These are phyloP conservation scores for Lagenorhynchus albirostris DNA, from an alignment of 2,113 vertebrate species.

Conservation along the genomic window DNA sequence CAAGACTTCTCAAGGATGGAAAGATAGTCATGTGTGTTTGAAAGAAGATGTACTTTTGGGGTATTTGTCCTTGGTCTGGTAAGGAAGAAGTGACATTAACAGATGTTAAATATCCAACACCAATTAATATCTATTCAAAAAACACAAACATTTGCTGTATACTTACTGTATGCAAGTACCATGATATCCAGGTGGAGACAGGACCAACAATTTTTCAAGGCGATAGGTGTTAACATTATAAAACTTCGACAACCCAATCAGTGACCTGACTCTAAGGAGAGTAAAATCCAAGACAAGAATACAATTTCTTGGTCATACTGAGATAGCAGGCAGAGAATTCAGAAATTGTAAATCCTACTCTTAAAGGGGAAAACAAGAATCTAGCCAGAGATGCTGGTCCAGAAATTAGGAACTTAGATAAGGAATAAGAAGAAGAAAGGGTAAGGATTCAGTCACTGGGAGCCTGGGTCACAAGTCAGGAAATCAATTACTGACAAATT, in stretches of 20 bases:
- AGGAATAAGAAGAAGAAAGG: neutral
- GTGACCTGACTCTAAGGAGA: neutral
- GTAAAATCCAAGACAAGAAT: neutral
- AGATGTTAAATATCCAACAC: neutral
- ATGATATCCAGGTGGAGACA: neutral
- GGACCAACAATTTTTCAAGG: neutral
- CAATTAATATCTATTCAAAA: neutral
- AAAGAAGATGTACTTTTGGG: neutral
- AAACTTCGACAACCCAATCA: neutral
- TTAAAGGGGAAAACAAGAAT: neutral
- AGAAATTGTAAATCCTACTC: neutral
- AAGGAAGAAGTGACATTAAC: neutral
- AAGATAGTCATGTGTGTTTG: neutral
- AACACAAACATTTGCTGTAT: neutral
- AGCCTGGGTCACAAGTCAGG: neutral
- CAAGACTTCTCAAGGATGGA: neutral
- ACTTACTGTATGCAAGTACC: neutral
- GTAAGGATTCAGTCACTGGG: neutral
- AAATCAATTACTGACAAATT: neutral
- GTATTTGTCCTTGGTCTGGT: neutral
- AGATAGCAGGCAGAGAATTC: neutral
- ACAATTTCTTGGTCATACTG: neutral
- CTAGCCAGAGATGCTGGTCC: neutral
- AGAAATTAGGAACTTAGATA: neutral
- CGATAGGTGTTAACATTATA: neutral